A percentile compares a stretch with the other conserved stretches of the same genome.
phyloP scores from a whole-genome alignment of 2,888 invertebrate genomes.

The Rambutsinella grinnellia region DNA sequence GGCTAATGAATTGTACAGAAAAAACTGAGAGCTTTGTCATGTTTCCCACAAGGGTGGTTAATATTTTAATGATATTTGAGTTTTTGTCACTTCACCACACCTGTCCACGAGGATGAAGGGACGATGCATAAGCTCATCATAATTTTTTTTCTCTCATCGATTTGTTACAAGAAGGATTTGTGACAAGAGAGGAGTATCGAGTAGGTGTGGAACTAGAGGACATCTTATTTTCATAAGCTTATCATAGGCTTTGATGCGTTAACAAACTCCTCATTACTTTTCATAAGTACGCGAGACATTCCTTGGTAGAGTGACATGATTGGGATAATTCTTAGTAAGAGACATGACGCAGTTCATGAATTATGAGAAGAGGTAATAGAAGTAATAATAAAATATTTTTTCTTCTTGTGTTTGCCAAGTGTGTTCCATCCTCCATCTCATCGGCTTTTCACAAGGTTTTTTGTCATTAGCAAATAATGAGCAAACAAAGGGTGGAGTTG shows the following conservation, averaged over 20 bases:
- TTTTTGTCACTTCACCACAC: slow-evolving; percentile 30
- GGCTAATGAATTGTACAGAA: slow-evolving; percentile 1
- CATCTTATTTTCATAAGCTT: not conserved
- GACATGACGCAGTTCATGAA: no score
- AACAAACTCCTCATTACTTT: not conserved
- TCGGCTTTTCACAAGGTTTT: slow-evolving; percentile 44
- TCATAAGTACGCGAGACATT: slow-evolving; percentile 32
- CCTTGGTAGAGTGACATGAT: slow-evolving; percentile 4
- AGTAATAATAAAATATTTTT: not conserved
- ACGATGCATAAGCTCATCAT: not conserved
- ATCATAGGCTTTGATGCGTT: not conserved
- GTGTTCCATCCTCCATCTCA: slow-evolving; percentile 13
- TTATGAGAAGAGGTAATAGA: no score
- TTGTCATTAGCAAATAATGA: slow-evolving; percentile 51
- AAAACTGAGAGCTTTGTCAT: slow-evolving; percentile 38
- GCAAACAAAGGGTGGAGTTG: slow-evolving; percentile 51
- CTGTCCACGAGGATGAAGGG: slow-evolving; percentile 8
- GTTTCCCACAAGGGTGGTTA: not conserved
- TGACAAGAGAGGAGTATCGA: not conserved
- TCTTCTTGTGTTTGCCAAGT: not conserved
- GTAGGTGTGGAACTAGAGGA: not conserved
- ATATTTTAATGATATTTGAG: not conserved
- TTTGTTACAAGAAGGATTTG: not conserved
- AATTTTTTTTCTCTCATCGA: not conserved
- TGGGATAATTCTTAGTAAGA: no score